Base-by-base conservation (phyloP, 2,888 invertebrate species). In the Bugula neritina region DNA sequence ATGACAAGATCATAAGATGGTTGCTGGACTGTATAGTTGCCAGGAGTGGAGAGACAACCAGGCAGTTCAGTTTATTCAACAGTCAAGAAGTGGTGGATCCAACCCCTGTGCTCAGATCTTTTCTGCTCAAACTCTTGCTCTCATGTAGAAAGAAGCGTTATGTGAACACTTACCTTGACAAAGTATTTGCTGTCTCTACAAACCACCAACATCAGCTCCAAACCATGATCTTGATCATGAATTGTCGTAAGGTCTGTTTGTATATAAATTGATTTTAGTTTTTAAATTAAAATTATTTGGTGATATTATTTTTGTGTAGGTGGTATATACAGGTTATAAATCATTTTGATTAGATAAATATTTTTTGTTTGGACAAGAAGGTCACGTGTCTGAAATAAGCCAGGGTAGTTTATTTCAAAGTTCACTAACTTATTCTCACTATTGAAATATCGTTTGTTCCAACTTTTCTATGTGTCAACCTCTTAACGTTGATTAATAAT, bases 21-120 rank as follows among this genome's bases (percentile, higher is more conserved):
- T 73, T 77, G 69, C 69, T 77, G 69, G 43, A 69, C 13, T 76
- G 72, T 58, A 76, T 77, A 55, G 75, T 73, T 13, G 21, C 10
- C 27, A 27, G 63, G 3, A 31, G 31, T 34, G 34, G 29, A 13
- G 17, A 21, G 27, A 31, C 13, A 29, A 63, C 63, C 27, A 63
- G 63, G 31, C 63, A 63, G 63, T 63, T 63, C 27, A 63, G 63
- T 63, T 27, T 63, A 10, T 63, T 63, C 34, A 63, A 63, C 63
- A 63, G 29, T 29, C 31, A 27, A 13, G 79, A 78, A 57, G 74
- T 76, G 34, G 76, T 80, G 71, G 80, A 80, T 72, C 79, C 79
- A 2, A 80, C 77, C 3, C 81, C 80, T 27, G 79, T 80, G 1
- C 75, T 80, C 13, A 73, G 81, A 34, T 80, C 79, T 2, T 79